Base-by-base conservation (phyloP, 1,140 invertebrate species). In the Drosophila quadrilineata region DNA sequence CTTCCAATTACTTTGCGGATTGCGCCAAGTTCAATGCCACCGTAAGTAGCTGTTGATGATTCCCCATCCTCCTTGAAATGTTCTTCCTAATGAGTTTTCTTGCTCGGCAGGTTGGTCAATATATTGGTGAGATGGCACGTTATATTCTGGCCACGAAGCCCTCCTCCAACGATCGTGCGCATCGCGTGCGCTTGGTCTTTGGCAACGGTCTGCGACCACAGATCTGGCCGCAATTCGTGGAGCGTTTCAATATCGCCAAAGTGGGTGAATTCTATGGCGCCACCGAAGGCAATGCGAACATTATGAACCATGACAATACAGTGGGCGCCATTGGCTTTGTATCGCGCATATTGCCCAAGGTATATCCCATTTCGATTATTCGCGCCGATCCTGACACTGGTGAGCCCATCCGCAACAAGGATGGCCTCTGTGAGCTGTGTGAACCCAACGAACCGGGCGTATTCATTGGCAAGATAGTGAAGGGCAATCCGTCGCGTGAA, bases 41-140 rank as follows among this genome's bases (percentile, higher is more conserved):
- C 66, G 98, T 99, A 92, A 94, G 94, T 28, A 17, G 28, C 24
- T 4, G 6, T 17, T 17, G 2, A 3, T 5, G 6, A 10, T 17
- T 12, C 6, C 6, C 1, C 21, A 17, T 24, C 6, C 14, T 12
- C 3, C 3, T 10, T 9, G 9, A 1, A 12, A 1, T 22, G 6
- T 2, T 1, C 5, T 29, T 41, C n/a, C 6, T 31, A 12, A 10
- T 1, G 2, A n/a, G 46, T 72, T 90, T 24, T 9, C 33, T 4
- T 31, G 2, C 10, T 28, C 6, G 4, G 9, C 22, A 86, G 80
- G 57, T 86, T 45, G 80, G 80, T 49, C 98, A 99, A 90, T 99
- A 99, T 88, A 99, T 99, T 87, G 98, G 98, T 9, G 98, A 99
- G 92, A 98, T 99, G 92, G 99, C 98, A 89, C 94, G 98, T 6